Conservation (phyloP, 2,797 vertebrate species). For the Myripristis jacobus region DNA sequence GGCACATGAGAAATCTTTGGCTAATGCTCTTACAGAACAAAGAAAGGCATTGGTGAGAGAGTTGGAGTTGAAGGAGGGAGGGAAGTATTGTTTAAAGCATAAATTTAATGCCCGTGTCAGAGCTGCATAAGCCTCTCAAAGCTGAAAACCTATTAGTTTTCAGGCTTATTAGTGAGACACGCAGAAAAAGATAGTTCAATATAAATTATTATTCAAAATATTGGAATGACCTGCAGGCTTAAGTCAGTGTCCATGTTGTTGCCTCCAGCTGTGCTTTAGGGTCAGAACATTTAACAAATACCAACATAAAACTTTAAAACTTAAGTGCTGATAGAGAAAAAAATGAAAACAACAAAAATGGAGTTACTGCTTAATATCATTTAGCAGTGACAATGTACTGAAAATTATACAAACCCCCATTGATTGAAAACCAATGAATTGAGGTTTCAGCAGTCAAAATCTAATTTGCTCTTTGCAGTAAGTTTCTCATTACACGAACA, state of each 20-base stretch:
- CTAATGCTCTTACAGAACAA: slow-evolving; percentile 83
- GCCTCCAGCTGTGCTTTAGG: neutral
- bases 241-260: neutral
- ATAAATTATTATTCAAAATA: neutral
- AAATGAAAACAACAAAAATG: too few relatives aligned
- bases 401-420: neutral
- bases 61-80: slow-evolving; percentile 30
- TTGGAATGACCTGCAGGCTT: neutral
- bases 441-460: neutral
- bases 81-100: slow-evolving; percentile 58
- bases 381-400: neutral
- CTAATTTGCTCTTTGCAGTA: neutral
- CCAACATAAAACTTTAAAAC: neutral
- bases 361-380: too few relatives aligned
- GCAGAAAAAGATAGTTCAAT: neutral
- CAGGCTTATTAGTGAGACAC: slow-evolving; percentile 42
- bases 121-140: slow-evolving; percentile 71
- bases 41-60: slow-evolving; percentile 70
- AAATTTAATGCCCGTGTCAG: slow-evolving; percentile 61
- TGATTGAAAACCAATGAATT: neutral
- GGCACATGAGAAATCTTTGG: slow-evolving; percentile 78
- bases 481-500: neutral
- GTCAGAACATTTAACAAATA: neutral
- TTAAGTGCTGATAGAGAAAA: neutral
- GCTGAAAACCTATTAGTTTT: slow-evolving; percentile 68